Percentiles rank a stretch among this genome's conserved stretches.
Conservation (phyloP, 1,140 invertebrate genomes). For the Apolygus lucorum region DNA sequence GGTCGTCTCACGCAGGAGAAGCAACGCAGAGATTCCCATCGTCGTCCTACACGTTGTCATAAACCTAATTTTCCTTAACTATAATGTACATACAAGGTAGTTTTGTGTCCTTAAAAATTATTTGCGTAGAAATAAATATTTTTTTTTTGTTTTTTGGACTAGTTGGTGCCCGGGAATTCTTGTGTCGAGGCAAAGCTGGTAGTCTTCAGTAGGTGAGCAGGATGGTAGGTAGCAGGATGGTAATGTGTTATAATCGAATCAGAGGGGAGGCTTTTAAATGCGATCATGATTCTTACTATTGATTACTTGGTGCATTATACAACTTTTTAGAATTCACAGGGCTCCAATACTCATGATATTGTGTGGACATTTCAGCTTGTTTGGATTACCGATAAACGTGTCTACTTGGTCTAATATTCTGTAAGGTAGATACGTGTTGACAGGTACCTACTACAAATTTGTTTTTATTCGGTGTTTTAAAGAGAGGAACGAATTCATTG, state of each 20-base stretch:
- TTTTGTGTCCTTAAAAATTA: not conserved
- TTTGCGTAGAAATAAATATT: not conserved
- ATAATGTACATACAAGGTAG: not conserved
- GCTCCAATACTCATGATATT: too few relatives aligned
- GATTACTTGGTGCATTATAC: not conserved
- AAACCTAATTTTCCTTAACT: not conserved
- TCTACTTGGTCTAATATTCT: too few relatives aligned
- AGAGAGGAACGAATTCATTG: too few relatives aligned
- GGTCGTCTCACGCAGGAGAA: not conserved
- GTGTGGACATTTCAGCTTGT: too few relatives aligned
- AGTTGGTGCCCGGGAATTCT: not conserved
- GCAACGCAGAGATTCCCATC: not conserved
- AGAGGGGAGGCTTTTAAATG: not conserved
- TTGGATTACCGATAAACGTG: too few relatives aligned
- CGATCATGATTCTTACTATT: not conserved
- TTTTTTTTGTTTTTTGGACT: not conserved
- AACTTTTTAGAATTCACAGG: too few relatives aligned
- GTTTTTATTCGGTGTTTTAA: too few relatives aligned
- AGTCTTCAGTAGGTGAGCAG: not conserved
- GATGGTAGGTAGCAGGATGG: not conserved
- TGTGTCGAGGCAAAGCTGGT: not conserved
- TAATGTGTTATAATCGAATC: not conserved
- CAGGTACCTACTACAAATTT: too few relatives aligned
- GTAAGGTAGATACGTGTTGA: too few relatives aligned
- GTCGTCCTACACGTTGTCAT: not conserved